Percentiles rank a stretch among this genome's conserved stretches.
Conservation (phyloP, 1,140 invertebrate genomes). For the Drosophila equinoxialis region DNA sequence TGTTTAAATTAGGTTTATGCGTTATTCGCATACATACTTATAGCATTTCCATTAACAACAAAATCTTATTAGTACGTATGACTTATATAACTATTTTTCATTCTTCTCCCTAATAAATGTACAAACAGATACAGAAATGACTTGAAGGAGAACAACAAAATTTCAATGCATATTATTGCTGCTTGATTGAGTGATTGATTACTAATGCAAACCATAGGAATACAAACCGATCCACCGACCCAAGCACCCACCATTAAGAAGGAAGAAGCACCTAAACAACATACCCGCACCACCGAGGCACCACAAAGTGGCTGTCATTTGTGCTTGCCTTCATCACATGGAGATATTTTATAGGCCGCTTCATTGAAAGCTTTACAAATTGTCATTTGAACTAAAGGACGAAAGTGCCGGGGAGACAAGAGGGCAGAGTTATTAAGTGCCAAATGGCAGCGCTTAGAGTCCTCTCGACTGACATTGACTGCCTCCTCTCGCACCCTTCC, state of each 20-base stretch:
- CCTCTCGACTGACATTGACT: constrained; percentile 56
- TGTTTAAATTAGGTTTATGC: too few species aligned
- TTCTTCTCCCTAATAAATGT: not conserved
- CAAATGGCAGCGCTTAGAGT: constrained; percentile 55
- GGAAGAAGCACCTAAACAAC: not conserved
- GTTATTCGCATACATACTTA: not conserved
- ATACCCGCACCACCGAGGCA: not conserved
- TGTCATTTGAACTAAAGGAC: constrained; percentile 66
- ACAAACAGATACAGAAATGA: not conserved
- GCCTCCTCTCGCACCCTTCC: constrained; percentile 9
- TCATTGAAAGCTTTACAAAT: constrained; percentile 78
- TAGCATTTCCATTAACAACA: not conserved
- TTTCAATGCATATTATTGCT: constrained; percentile 81
- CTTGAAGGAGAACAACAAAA: constrained; percentile 59
- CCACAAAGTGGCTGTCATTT: constrained; percentile 59
- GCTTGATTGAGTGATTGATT: constrained; percentile 81
- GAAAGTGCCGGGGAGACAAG: constrained; percentile 7
- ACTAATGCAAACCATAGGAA: constrained; percentile 36
- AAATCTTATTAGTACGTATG: not conserved
- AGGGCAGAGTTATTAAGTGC: constrained; percentile 63
- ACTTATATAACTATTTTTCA: not conserved
- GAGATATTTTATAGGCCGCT: constrained; percentile 64
- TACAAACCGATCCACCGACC: not conserved
- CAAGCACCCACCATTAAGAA: constrained; percentile 26
- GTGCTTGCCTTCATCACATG: constrained; percentile 22